Base-by-base conservation (phyloP, 1,140 invertebrate genomes). In the Nylanderia fulva region DNA sequence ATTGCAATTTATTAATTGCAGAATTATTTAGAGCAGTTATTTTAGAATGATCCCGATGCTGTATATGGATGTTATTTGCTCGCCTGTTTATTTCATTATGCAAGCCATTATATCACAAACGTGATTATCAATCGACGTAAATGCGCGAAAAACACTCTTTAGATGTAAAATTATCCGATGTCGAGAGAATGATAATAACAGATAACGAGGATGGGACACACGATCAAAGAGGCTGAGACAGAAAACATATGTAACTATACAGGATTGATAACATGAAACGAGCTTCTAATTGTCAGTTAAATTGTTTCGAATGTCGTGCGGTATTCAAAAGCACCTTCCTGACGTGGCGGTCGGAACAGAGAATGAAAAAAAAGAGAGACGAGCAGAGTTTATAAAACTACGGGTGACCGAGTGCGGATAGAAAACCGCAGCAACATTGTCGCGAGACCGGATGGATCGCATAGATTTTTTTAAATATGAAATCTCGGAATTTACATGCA, bases 271-370 rank as follows among this genome's bases (percentile, higher is more conserved):
- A 75, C 48, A 39, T 42, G 72, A 54, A 76, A 85, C 88, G 79
- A 76, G 85, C 74, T 89, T 85, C 88, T 87, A 90, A 90, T 89
- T 90, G 87, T 87, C 61, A 72, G 87, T 69, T 86, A 86, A 89
- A 89, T 84, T 86, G 80, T 89, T 86, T 86, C 85, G 36, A 45
- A 58, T 69, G 74, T 69, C 60, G 64, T 11, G 54, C 79, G 29
- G 13, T 61, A 84, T 76, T 83, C 75, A 60, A 60, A 68, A 80
- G 75, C 15, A 24, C n/a, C 36, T 58, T 4, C 27, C 36, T 15
- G 27, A 61, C 36, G n/a, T 61, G 58, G 48, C 5, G 7, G 21
- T 77, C 33, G 24, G 7, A n/a, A 21, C 18, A 27, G 52, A 80
- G 58, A 58, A 42, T 8, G 29, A 58, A 80, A 42, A 71, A 45